A percentile compares a stretch with the other conserved stretches of the same genome.
Evolutionary conservation across 2,888 invertebrate genomes (phyloP).

Genomic region (Phyto melanocephala): DNA sequence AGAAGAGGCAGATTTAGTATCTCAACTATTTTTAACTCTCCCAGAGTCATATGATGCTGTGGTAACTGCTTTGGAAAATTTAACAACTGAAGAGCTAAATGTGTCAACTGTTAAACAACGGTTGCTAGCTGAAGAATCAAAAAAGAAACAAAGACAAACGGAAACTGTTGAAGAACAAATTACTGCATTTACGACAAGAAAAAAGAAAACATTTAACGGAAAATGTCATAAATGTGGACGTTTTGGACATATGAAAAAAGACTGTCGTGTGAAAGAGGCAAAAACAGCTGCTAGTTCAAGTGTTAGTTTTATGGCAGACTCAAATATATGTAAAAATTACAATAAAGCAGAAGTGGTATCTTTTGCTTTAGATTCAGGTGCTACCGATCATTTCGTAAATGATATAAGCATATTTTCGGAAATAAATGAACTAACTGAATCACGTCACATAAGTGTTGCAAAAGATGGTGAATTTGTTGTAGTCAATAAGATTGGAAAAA

Average conservation of each 20-base stretch:
- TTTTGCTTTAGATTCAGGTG: slow-evolving; percentile 12
- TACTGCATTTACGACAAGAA: not conserved
- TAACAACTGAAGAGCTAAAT: not conserved
- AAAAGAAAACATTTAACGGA: not conserved
- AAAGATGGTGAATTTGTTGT: slow-evolving; percentile 2
- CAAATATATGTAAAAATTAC: not conserved
- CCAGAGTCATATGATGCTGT: not conserved
- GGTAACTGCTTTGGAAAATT: not conserved
- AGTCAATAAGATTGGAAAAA: no score
- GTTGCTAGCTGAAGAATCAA: not conserved
- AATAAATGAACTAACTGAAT: not conserved
- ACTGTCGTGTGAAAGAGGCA: not conserved
- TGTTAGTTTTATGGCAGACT: slow-evolving; percentile 5
- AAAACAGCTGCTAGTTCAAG: not conserved
- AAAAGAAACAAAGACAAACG: not conserved
- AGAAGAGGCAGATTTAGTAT: not conserved
- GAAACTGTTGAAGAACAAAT: no score
- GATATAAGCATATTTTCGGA: not conserved
- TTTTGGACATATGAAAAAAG: not conserved
- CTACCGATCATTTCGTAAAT: slow-evolving; percentile 4
- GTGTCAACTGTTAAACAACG: not conserved
- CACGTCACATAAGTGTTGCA: slow-evolving; percentile 3
- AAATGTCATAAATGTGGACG: not conserved
- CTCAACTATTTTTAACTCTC: not conserved
- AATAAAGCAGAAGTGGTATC: not conserved